phyloP scores from a whole-genome alignment of 2,888 invertebrate species.

The Tachina grossa region DNA sequence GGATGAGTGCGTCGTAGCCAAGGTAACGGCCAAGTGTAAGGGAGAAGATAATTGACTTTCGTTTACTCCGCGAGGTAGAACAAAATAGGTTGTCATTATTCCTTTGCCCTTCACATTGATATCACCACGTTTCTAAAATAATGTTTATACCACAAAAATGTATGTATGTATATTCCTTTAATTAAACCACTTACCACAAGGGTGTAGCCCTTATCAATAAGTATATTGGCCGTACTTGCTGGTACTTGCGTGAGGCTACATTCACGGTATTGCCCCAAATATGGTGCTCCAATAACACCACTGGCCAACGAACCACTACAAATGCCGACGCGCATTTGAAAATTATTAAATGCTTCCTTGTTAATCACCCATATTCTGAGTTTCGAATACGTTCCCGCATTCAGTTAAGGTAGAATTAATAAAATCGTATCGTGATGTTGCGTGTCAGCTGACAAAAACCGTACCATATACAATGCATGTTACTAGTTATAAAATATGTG shows the following conservation, averaged over 20 bases:
- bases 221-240: conserved; percentile 90
- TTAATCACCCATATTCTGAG: too few relatives aligned
- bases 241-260: conserved; percentile 98
- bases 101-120: conserved; percentile 98
- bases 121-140: conserved; percentile 89
- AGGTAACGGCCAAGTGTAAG: conserved; percentile 79
- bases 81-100: conserved; percentile 97
- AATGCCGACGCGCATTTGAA: conserved; percentile 94
- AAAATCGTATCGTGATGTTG: too few relatives aligned
- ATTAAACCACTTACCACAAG: conserved; percentile 79
- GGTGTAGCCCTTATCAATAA: conserved; percentile 81
- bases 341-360: conserved; percentile 97
- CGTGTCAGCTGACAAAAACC: too few relatives aligned
- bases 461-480: too few relatives aligned
- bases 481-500: too few relatives aligned
- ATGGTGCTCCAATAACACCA: conserved; percentile 98
- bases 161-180: too few relatives aligned
- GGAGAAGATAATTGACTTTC: conserved; percentile 81
- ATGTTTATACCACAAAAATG: background rate
- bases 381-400: too few relatives aligned
- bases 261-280: conserved; percentile 99
- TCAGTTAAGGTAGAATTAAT: too few relatives aligned
- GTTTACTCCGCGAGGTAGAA: conserved; percentile 85
- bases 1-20: conserved; percentile 84
- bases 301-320: conserved; percentile 96